These are phyloP conservation scores for Trachymyrmex septentrionalis DNA, from an alignment of 1,140 invertebrate species.

Conservation along the genomic window DNA sequence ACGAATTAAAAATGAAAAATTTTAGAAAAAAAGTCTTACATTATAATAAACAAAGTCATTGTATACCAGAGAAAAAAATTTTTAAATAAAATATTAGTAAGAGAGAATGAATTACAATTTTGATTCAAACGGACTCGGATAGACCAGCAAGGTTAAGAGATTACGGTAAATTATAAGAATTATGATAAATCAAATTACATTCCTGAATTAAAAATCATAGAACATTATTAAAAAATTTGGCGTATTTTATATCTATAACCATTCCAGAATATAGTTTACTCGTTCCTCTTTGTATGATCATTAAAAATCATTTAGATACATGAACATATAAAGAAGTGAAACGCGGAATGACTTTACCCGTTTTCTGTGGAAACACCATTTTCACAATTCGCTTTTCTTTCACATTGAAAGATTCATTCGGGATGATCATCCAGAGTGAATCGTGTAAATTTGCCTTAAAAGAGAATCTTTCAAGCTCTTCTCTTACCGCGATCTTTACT, in stretches of 20 bases:
- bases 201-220: not conserved
- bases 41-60: no score
- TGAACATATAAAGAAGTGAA: not conserved
- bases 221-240: not conserved
- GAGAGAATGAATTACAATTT: no score
- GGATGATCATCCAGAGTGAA: slow-evolving; percentile 43
- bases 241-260: not conserved
- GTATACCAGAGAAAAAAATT: no score
- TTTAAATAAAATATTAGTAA: no score
- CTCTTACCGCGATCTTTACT: slow-evolving; percentile 70
- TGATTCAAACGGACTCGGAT: no score
- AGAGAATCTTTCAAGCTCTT: slow-evolving; percentile 62
- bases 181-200: not conserved
- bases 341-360: not conserved
- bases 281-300: not conserved
- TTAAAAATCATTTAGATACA: slow-evolving; percentile 4
- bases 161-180: not conserved
- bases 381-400: slow-evolving; percentile 35
- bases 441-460: slow-evolving; percentile 54
- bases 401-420: slow-evolving; percentile 11
- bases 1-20: no score
- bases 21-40: no score
- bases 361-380: slow-evolving; percentile 17
- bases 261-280: not conserved
- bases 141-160: not conserved